These are phyloP conservation scores for Sebastolobus altivelis DNA, from an alignment of 2,797 vertebrate genomes.

Conservation along the genomic window DNA sequence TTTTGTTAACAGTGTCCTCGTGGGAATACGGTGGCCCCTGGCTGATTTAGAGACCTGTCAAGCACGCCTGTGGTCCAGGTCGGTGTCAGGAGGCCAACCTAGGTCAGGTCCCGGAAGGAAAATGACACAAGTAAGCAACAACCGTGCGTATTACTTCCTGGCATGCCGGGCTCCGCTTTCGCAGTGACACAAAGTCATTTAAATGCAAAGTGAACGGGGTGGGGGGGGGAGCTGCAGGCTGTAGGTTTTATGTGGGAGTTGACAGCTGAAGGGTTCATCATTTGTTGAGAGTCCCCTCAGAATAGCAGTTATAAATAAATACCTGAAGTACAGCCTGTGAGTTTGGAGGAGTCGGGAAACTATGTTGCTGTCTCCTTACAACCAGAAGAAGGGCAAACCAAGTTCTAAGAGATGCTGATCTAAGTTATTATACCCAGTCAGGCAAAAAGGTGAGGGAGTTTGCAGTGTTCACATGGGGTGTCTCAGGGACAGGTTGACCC, in stretches of 20 bases:
- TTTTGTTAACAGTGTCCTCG: slow-evolving; percentile 61
- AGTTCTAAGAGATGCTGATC: slow-evolving; percentile 49
- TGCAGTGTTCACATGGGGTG: background rate
- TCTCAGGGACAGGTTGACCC: slow-evolving; percentile 27
- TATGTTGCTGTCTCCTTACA: slow-evolving; percentile 20
- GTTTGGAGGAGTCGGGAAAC: slow-evolving; percentile 39
- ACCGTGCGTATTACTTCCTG: slow-evolving; percentile 30
- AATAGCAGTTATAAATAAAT: slow-evolving; percentile 63
- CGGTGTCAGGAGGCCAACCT: slow-evolving; percentile 41
- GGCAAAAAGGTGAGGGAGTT: background rate
- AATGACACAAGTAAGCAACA: slow-evolving; percentile 54
- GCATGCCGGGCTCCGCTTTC: background rate
- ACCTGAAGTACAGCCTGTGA: slow-evolving; percentile 37
- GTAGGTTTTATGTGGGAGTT: slow-evolving; percentile 51
- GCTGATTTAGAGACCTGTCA: slow-evolving; percentile 54
- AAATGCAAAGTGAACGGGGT: slow-evolving; percentile 55
- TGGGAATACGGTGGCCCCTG: slow-evolving; percentile 54
- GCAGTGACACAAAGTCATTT: slow-evolving; percentile 47
- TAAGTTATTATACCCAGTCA: slow-evolving; percentile 15
- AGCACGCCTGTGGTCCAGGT: slow-evolving; percentile 50
- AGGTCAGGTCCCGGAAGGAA: slow-evolving; percentile 50
- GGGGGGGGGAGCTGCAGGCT: slow-evolving; percentile 37
- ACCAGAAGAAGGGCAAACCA: background rate
- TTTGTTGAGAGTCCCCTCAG: slow-evolving; percentile 58
- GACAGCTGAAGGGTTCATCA: slow-evolving; percentile 68